Conservation (phyloP, 2,113 vertebrate genomes). For the Pangasianodon gigas region DNA sequence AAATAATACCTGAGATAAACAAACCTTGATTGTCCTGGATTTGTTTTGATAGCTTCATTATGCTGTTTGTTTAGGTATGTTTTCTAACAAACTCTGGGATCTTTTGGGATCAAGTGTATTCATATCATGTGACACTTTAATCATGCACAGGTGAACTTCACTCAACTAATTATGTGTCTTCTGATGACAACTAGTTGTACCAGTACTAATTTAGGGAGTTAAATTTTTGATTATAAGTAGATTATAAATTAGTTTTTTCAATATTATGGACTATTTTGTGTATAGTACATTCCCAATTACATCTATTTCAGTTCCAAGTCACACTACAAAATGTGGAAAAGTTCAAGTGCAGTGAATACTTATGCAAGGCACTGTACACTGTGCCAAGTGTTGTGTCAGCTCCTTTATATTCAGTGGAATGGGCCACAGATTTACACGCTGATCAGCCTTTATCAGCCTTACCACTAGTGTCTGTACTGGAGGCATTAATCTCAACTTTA, state of each 20-base stretch:
- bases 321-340: neutral
- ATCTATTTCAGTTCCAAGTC: neutral
- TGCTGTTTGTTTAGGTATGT: neutral
- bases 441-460: neutral
- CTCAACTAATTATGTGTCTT: neutral
- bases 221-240: no score
- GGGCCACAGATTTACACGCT: neutral
- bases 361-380: neutral
- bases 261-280: neutral
- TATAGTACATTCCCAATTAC: neutral
- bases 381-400: neutral
- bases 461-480: neutral
- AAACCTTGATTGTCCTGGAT: neutral
- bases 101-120: no score
- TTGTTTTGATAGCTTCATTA: neutral
- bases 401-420: neutral
- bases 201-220: no score
- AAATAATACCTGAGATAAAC: neutral
- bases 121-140: neutral
- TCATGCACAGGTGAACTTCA: neutral
- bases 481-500: neutral
- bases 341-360: neutral
- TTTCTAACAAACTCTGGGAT: neutral
- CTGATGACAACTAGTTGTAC: neutral
- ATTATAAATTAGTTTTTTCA: no score